A percentile compares a stretch with the other conserved stretches of the same genome.
Conservation (phyloP, 2,797 vertebrate species). For the Danio aesculapii region DNA sequence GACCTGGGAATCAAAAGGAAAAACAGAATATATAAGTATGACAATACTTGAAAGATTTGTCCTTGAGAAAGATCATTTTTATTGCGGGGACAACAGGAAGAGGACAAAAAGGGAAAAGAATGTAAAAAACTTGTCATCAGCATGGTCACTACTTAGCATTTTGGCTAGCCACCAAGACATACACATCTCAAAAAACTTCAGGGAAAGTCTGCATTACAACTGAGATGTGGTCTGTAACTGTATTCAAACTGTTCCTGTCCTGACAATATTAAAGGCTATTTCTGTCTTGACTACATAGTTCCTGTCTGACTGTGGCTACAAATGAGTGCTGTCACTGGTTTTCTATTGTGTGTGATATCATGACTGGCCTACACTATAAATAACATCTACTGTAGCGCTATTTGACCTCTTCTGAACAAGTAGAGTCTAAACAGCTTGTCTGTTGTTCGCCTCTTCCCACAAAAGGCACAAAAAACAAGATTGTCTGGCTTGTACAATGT, state of each 20-base stretch:
- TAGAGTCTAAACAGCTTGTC: not conserved
- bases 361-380: not conserved
- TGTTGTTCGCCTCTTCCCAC: not conserved
- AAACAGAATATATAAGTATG: not conserved
- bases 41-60: not conserved
- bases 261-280: not conserved
- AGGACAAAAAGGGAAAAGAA: not conserved
- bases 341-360: slow-evolving; percentile 3
- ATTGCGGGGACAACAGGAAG: not conserved
- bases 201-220: not conserved
- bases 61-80: not conserved
- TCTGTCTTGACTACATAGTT: not conserved
- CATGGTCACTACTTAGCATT: not conserved
- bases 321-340: not conserved
- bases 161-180: too few species aligned
- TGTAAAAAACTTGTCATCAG: not conserved
- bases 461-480: not conserved
- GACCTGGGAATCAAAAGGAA: slow-evolving; percentile 75
- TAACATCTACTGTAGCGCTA: not conserved
- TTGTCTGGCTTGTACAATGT: not conserved
- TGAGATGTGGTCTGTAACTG: not conserved
- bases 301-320: not conserved
- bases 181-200: not conserved
- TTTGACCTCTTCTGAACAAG: not conserved
- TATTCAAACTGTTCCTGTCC: not conserved